Conservation (phyloP, 2,888 invertebrate genomes). For the Hydriomena furcata region DNA sequence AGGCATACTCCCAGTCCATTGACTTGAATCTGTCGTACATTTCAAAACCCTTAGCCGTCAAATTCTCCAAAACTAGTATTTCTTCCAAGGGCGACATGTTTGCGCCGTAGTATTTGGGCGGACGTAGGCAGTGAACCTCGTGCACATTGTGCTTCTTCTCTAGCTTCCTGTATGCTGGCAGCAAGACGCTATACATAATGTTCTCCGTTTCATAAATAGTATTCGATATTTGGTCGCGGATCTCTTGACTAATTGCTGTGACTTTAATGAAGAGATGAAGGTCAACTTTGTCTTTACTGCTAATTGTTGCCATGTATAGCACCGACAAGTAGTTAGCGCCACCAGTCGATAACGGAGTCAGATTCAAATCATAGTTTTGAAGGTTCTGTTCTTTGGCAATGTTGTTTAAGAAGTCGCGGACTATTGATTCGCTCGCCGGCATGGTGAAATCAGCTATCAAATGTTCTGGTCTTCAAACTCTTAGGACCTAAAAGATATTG, state of each 20-base stretch:
- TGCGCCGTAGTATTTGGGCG: slow-evolving; percentile 41
- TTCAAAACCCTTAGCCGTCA: slow-evolving; percentile 42
- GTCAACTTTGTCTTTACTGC: slow-evolving; percentile 2
- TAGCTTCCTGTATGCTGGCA: slow-evolving; percentile 21
- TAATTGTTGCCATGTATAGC: slow-evolving; percentile 7
- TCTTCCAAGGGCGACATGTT: slow-evolving; percentile 37
- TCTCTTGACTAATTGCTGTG: slow-evolving; percentile 3
- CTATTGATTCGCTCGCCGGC: too few species aligned
- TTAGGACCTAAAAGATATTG: too few species aligned
- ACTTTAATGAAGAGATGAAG: slow-evolving; percentile 15
- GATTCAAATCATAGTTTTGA: slow-evolving; percentile 23
- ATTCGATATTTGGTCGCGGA: not conserved
- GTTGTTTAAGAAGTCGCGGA: too few species aligned
- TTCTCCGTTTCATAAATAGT: slow-evolving; percentile 2
- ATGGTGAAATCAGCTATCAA: too few species aligned
- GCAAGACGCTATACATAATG: slow-evolving; percentile 23
- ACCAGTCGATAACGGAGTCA: slow-evolving; percentile 6
- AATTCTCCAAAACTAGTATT: slow-evolving; percentile 49
- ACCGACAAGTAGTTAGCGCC: slow-evolving; percentile 16
- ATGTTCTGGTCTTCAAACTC: too few species aligned
- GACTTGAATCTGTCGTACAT: slow-evolving; percentile 44
- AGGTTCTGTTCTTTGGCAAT: slow-evolving; percentile 37
- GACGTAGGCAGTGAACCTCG: slow-evolving; percentile 35
- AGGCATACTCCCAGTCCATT: slow-evolving; percentile 48
- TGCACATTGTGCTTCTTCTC: slow-evolving; percentile 25